Evolutionary conservation across 1,140 invertebrate species (phyloP).

Genomic region (Brachionus sp.): DNA sequence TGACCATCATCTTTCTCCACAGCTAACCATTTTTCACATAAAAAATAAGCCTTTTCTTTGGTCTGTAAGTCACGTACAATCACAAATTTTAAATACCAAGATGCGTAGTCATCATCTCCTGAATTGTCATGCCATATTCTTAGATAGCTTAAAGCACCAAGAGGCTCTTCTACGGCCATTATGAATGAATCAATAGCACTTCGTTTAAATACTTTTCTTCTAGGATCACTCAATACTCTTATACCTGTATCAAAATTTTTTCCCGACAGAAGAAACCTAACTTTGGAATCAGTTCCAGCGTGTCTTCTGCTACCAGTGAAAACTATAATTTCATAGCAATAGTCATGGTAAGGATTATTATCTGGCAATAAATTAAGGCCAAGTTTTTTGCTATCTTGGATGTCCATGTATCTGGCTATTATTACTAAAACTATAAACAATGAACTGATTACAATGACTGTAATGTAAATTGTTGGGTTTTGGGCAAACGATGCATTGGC

Average conservation of each 20-base stretch:
- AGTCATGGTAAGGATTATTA: slow-evolving; percentile 50
- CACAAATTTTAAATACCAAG: slow-evolving; percentile 63
- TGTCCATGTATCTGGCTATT: slow-evolving; percentile 61
- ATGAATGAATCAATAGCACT: slow-evolving; percentile 62
- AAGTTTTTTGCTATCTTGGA: slow-evolving; percentile 60
- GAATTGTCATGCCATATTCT: slow-evolving; percentile 65
- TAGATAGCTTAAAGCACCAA: slow-evolving; percentile 62
- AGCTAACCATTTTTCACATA: slow-evolving; percentile 59
- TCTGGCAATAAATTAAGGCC: slow-evolving; percentile 50
- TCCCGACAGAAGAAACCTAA: slow-evolving; percentile 45
- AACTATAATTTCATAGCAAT: slow-evolving; percentile 53
- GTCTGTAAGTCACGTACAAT: slow-evolving; percentile 64
- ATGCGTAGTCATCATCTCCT: slow-evolving; percentile 60
- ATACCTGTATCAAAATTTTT: slow-evolving; percentile 34
- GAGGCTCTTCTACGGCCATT: slow-evolving; percentile 58
- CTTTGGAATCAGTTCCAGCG: slow-evolving; percentile 48
- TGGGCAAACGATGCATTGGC: slow-evolving; percentile 61
- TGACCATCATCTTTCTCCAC: slow-evolving; percentile 58
- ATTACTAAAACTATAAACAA: slow-evolving; percentile 60
- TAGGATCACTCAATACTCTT: slow-evolving; percentile 20
- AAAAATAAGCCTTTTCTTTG: slow-evolving; percentile 60
- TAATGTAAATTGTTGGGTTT: slow-evolving; percentile 64
- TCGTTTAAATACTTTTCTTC: slow-evolving; percentile 49
- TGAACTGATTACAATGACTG: slow-evolving; percentile 60
- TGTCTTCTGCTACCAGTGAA: slow-evolving; percentile 52